These are phyloP conservation scores for Ophion costatus DNA, from an alignment of 2,888 invertebrate species.

Conservation along the genomic window DNA sequence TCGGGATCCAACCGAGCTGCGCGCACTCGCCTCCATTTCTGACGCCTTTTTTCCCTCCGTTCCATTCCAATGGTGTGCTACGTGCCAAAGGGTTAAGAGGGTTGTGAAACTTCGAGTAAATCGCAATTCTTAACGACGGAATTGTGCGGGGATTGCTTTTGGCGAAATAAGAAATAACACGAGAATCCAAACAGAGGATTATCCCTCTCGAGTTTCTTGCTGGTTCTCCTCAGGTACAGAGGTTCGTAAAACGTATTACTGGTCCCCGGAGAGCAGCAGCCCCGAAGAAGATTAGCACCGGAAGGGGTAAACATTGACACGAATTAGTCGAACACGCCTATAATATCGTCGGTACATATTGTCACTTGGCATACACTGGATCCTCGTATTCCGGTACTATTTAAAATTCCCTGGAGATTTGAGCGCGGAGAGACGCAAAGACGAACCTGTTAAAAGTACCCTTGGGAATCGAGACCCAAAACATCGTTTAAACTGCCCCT, in stretches of 20 bases:
- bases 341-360: conserved; percentile 43
- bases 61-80: background rate
- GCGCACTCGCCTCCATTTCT: conserved; percentile 36
- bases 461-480: conserved; percentile 49
- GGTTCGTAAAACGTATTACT: conserved; percentile 59
- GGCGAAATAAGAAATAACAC: conserved; percentile 42
- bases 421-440: conserved; percentile 38
- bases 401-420: conserved; percentile 64
- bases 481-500: conserved; percentile 31
- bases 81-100: conserved; percentile 49
- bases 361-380: conserved; percentile 15
- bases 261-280: conserved; percentile 48
- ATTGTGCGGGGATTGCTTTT: conserved; percentile 61
- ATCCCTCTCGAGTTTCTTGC: conserved; percentile 63
- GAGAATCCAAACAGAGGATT: conserved; percentile 71
- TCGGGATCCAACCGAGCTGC: conserved; percentile 39
- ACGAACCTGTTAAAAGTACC: conserved; percentile 44
- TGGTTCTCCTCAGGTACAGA: conserved; percentile 48
- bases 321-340: conserved; percentile 66
- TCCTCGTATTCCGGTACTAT: conserved; percentile 53
- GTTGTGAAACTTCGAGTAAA: background rate
- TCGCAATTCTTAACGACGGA: conserved; percentile 61
- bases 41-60: conserved; percentile 2
- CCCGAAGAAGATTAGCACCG: conserved; percentile 59
- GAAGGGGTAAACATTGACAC: conserved; percentile 71